phyloP scores from a whole-genome alignment of 2,113 vertebrate genomes.

The Atractosteus spatula region DNA sequence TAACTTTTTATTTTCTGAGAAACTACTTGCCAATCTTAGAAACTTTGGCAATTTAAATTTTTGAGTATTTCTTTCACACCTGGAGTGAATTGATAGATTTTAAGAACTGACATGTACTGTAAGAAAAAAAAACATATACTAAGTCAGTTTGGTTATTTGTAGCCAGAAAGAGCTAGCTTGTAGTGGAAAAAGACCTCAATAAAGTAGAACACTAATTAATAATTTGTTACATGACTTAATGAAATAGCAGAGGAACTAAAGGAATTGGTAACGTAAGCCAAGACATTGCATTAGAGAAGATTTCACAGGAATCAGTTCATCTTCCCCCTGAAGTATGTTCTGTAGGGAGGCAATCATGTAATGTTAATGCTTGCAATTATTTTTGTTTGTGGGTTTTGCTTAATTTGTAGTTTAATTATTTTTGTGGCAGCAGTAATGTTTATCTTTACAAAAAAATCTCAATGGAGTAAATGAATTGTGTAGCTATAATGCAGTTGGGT shows the following conservation, averaged over 20 bases:
- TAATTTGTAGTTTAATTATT: conserved; percentile 23
- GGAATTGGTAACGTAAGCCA: conserved; percentile 7
- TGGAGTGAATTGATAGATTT: no score
- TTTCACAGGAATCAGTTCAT: conserved; percentile 1
- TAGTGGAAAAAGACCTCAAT: no score
- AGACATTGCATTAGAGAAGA: conserved; percentile 1
- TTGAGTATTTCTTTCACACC: no score
- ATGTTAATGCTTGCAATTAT: conserved; percentile 17
- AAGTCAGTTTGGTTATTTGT: no score
- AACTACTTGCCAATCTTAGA: no score
- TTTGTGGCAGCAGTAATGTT: neutral
- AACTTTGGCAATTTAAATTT: no score
- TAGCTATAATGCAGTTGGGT: neutral
- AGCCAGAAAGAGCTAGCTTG: no score
- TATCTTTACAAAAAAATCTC: neutral
- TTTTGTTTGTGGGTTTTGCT: conserved; percentile 10
- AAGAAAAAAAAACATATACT: no score
- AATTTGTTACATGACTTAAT: conserved; percentile 2
- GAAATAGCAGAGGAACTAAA: neutral
- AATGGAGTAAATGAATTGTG: neutral
- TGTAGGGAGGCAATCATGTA: conserved; percentile 3
- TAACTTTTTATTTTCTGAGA: no score
- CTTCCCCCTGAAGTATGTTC: conserved; percentile 14
- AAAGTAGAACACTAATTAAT: neutral
- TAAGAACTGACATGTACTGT: no score